Base-by-base conservation (phyloP, 2,797 vertebrate species). In the Pipistrellus pygmaeus region DNA sequence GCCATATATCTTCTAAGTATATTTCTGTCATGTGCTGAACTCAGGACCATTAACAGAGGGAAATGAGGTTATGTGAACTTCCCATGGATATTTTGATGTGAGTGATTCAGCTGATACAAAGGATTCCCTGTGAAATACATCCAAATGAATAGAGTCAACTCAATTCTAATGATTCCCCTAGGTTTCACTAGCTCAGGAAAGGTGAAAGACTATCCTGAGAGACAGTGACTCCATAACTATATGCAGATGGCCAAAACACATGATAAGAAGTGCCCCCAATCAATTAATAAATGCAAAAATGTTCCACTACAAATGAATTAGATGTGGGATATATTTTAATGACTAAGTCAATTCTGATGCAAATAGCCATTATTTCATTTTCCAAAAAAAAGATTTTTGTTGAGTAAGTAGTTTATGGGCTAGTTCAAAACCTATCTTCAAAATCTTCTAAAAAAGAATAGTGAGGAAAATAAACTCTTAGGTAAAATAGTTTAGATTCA, bases 1-100 rank as follows among this genome's bases (percentile, higher is more conserved):
- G 89, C 82, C 95, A 95, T 98, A 93, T 92, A 87, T 98, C 96
- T 97, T 98, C 97, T 96, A 97, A 97, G 97, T 97, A 95, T 95
- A 97, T 92, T 98, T 98, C 97, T 97, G 96, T 89, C 96, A 97
- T 81, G 82, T 96, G 95, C 97, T 97, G 98, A 97, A 97, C 97
- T 97, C 92, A 95, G 85, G 93, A 96, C 96, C 91, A 91, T 90
- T 95, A 93, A 57, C 81, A 91, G 95, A 95, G 85, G 97, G 96
- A 97, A 97, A 95, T 94, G 96, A 97, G 88, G 85, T 95, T 96
- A 92, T 95, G 95, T 78, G 96, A 95, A 95, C 96, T 97, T 97
- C 92, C 80, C 94, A 88, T 96, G 96, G 90, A 90, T 89, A 85
- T 92, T 92, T 85, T 77, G 82, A 88, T 93, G 94, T 83, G 78